These are phyloP conservation scores for Tinea pellionella DNA, from an alignment of 2,888 invertebrate species.

Conservation along the genomic window DNA sequence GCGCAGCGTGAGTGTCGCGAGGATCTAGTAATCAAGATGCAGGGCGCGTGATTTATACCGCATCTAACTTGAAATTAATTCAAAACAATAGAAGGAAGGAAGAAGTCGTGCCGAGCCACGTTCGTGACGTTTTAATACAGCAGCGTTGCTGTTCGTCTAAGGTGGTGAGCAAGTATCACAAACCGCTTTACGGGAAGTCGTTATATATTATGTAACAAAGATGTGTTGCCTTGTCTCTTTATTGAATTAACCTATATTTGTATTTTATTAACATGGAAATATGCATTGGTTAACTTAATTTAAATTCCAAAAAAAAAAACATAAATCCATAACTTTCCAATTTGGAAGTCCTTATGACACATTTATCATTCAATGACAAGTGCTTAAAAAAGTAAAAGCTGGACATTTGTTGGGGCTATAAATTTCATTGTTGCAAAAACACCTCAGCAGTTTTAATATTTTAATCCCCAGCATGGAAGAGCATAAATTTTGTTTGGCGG, in stretches of 20 bases:
- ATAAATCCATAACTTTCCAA: background rate
- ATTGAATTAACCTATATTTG: background rate
- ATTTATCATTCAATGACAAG: slow-evolving; percentile 9
- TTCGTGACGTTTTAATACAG: slow-evolving; percentile 16
- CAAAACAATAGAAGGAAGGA: slow-evolving; percentile 30
- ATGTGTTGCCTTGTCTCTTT: background rate
- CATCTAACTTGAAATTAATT: slow-evolving; percentile 62
- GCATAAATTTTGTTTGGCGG: slow-evolving; percentile 48
- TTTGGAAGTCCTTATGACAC: background rate
- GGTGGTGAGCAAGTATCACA: background rate
- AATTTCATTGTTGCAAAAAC: slow-evolving; percentile 51
- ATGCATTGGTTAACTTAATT: background rate
- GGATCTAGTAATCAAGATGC: slow-evolving; percentile 49
- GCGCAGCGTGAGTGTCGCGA: slow-evolving; percentile 24
- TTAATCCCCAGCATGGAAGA: slow-evolving; percentile 41
- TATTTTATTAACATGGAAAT: background rate
- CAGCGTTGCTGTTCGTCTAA: background rate
- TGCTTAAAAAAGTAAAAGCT: slow-evolving; percentile 12
- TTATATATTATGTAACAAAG: background rate
- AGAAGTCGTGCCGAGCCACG: slow-evolving; percentile 18
- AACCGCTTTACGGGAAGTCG: background rate
- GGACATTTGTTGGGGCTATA: slow-evolving; percentile 23
- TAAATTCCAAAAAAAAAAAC: background rate
- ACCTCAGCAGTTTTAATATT: slow-evolving; percentile 62
- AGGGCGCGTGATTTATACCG: slow-evolving; percentile 49